Conservation (phyloP, 2,113 vertebrate species). For the Leucoraja erinaceus region DNA sequence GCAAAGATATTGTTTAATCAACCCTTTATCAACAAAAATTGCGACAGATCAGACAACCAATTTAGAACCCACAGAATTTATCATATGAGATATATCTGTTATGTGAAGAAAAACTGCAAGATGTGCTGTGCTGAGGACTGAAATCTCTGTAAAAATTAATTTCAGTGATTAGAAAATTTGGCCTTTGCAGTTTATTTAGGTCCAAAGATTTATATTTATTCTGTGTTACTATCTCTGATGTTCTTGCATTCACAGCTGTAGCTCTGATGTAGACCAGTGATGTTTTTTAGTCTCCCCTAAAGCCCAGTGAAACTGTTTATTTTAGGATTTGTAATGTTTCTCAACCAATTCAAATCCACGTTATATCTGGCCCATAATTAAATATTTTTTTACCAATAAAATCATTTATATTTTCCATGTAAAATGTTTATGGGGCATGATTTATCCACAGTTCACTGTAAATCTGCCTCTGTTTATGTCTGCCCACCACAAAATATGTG, state of each 20-base stretch:
- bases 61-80: neutral
- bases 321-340: conserved; percentile 4
- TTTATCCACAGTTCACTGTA: neutral
- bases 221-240: neutral
- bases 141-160: neutral
- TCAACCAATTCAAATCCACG: neutral
- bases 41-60: neutral
- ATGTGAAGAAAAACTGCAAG: neutral
- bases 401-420: conserved; percentile 17
- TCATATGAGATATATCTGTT: too few relatives aligned
- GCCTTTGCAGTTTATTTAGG: neutral
- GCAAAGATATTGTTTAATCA: too few relatives aligned
- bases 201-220: conserved; percentile 26
- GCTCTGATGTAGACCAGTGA: neutral
- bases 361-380: neutral
- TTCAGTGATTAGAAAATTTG: neutral
- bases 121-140: neutral
- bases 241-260: neutral
- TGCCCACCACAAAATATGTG: neutral
- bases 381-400: neutral
- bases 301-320: neutral
- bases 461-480: neutral
- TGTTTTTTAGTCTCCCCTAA: neutral
- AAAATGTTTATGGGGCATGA: neutral
- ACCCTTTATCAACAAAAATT: neutral